Percentiles rank a stretch among this genome's conserved stretches.
These are phyloP conservation scores for Parapristionchus giblindavisi DNA, from an alignment of 2,888 invertebrate genomes.

Conservation along the genomic window DNA sequence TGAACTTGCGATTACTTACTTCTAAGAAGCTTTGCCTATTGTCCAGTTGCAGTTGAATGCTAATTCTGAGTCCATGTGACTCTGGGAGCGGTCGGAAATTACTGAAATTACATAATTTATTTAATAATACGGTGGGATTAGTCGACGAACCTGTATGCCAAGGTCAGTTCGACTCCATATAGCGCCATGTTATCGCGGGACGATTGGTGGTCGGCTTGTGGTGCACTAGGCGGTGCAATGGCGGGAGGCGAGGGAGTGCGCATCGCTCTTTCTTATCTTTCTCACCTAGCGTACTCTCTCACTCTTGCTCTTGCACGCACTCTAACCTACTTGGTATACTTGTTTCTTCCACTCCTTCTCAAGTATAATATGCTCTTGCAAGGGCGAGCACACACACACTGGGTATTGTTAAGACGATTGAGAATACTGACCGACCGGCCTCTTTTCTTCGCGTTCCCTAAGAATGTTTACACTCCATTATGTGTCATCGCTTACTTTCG, in stretches of 20 bases:
- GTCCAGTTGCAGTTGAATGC: constrained; percentile 24
- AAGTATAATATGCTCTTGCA: too few species aligned
- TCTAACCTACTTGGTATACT: constrained; percentile 15
- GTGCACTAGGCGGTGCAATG: constrained; percentile 9
- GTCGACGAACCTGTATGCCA: constrained; percentile 26
- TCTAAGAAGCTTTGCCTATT: constrained; percentile 19
- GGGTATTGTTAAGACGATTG: not conserved
- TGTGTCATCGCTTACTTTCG: constrained; percentile 30
- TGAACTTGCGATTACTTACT: not conserved
- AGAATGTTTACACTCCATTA: too few species aligned
- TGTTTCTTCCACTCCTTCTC: too few species aligned
- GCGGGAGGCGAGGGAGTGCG: constrained; percentile 17
- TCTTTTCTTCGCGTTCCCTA: constrained; percentile 12
- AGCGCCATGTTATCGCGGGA: constrained; percentile 16
- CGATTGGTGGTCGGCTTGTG: not conserved
- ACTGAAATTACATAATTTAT: constrained; percentile 17
- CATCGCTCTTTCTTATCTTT: constrained; percentile 28
- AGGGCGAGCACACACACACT: not conserved
- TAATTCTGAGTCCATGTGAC: constrained; percentile 17
- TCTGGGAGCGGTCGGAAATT: constrained; percentile 20
- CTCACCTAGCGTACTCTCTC: constrained; percentile 12
- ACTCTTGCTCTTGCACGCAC: not conserved
- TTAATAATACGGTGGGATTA: not conserved
- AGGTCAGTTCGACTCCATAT: constrained; percentile 22
- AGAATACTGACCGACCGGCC: not conserved